Evolutionary conservation across 92 coral and sea anemone species (phyloP), one percentile per base, ranked within the genome.

Genomic region (Palythoa grandiflora): DNA sequence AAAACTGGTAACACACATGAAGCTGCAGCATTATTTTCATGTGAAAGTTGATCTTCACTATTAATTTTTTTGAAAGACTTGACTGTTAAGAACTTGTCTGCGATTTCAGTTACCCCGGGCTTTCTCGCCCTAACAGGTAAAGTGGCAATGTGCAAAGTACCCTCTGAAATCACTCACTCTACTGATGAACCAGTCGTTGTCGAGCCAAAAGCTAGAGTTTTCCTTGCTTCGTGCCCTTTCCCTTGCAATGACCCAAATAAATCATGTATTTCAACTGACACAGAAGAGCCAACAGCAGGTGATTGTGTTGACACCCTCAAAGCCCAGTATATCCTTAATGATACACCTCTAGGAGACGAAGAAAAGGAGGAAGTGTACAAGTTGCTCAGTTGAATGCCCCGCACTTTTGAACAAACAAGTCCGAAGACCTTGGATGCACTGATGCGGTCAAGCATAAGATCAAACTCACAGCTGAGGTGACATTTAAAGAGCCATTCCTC

Each of bases 351-450:
- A 54, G 61, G 10, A 2, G 61, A 6, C 10, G 61, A 15, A 5
- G 61, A 54, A 54, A 54, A 54, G 61, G 61, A 54, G 61, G 61
- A 54, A 54, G 61, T 54, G 61, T 54, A 4, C 10, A 54, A 54
- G 61, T 14, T 91, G 75, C 91, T 91, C 17, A 5, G 47, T 47
- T 84, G 88, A 10, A 78, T 78, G 90, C 54, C 89, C 9, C 48
- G 79, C 75, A 88, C 83, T 19, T 72, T 88, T 8, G 73, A 75
- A 13, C 47, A 28, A 66, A 2, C 6, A 40, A 65, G 12, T 65
- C 71, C 71, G 16, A 37, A 37, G 87, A 87, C n/a, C 86, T 88
- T 9, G 91, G 91, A 10, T 80, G 87, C 35, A 88, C 91, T 17
- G 71, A 57, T 17, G 65, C 78, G 1, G 72, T 87, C 3, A 38